phyloP scores from a whole-genome alignment of 2,888 invertebrate species.

The Chrysolina americana region DNA sequence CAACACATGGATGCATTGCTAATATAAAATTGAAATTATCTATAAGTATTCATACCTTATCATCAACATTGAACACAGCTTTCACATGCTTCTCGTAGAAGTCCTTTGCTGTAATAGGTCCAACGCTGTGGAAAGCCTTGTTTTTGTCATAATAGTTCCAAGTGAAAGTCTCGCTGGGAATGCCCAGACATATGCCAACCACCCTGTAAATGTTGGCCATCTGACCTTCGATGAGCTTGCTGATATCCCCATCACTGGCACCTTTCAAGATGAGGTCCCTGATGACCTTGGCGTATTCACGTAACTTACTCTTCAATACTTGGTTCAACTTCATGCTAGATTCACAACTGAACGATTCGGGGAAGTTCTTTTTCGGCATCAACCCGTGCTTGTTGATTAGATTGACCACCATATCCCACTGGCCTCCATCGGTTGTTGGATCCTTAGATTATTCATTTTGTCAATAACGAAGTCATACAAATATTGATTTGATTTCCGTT shows the following conservation, averaged over 20 bases:
- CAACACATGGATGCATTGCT: conserved; percentile 64
- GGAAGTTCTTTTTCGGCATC: conserved; percentile 90
- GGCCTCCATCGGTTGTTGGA: conserved; percentile 89
- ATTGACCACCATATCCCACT: conserved; percentile 95
- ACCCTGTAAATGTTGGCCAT: conserved; percentile 85
- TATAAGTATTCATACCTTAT: conserved; percentile 72
- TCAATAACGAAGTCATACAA: neutral
- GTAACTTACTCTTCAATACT: conserved; percentile 86
- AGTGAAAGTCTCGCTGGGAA: conserved; percentile 84
- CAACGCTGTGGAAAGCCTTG: conserved; percentile 81
- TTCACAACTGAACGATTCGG: conserved; percentile 86
- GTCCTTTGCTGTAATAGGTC: conserved; percentile 82
- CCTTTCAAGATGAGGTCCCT: conserved; percentile 76
- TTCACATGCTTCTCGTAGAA: conserved; percentile 87
- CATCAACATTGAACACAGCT: conserved; percentile 84
- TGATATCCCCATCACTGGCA: conserved; percentile 76
- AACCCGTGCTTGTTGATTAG: conserved; percentile 89
- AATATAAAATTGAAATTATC: neutral
- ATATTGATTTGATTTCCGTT: too few relatives aligned
- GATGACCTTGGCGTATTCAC: conserved; percentile 85
- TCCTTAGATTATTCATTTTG: conserved; percentile 70
- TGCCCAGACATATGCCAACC: conserved; percentile 87
- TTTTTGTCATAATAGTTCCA: conserved; percentile 90
- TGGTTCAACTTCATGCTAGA: conserved; percentile 82
- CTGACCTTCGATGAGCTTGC: conserved; percentile 77